Conservation (phyloP, 2,113 vertebrate species). For the Helogale parvula region DNA sequence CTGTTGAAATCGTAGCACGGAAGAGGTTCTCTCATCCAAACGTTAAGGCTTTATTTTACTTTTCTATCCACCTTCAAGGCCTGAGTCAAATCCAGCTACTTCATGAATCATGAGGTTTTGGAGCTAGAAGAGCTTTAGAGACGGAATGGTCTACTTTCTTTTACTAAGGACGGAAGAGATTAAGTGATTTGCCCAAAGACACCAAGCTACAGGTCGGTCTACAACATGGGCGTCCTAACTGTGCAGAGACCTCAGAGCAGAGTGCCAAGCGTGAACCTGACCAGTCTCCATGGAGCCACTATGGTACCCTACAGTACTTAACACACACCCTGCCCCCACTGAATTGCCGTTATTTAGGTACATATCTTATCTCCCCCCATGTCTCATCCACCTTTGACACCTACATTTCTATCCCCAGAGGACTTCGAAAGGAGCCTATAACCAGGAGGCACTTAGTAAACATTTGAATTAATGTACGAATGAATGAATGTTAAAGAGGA, state of each 20-base stretch:
- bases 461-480: neutral
- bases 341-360: neutral
- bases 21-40: neutral
- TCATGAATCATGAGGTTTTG: neutral
- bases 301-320: neutral
- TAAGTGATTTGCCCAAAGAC: constrained; percentile 3
- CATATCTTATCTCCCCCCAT: neutral
- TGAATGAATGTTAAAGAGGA: neutral
- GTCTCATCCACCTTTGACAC: neutral
- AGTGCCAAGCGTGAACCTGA: neutral
- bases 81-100: neutral
- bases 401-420: neutral
- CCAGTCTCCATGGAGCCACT: neutral
- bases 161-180: neutral
- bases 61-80: constrained; percentile 2
- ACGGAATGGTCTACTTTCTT: neutral
- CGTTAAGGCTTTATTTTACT: neutral
- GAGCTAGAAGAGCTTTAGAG: neutral
- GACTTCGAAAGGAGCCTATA: neutral
- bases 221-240: neutral
- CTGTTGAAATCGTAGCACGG: neutral
- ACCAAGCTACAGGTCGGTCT: neutral
- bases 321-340: neutral
- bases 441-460: neutral
- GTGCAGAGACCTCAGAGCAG: neutral